Evolutionary conservation across 2,888 invertebrate species (phyloP).

Genomic region (Trachelus stipa): DNA sequence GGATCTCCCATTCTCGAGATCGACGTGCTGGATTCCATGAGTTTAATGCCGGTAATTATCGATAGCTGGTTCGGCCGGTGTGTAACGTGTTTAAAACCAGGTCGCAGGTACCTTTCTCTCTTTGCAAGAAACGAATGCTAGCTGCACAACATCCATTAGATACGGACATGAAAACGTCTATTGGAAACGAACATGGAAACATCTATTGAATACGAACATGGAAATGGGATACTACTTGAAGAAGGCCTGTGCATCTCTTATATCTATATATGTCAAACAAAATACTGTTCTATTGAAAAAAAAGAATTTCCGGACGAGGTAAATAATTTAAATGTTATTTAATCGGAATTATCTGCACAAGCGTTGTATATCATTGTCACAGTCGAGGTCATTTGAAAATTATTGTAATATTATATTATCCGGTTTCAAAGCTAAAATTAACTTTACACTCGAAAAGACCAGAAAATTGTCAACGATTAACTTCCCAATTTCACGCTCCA

Average conservation of each 20-base stretch:
- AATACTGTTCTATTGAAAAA: not conserved
- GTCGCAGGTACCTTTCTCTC: conserved; percentile 57
- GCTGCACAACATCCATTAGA: not conserved
- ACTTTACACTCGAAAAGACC: not conserved
- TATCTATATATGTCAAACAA: not conserved
- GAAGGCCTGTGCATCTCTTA: not conserved
- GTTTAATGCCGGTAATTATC: conserved; percentile 32
- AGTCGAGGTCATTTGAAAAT: not conserved
- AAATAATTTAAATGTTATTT: not conserved
- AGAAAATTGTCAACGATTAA: not conserved
- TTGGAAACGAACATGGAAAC: not conserved
- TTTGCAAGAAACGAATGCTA: conserved; percentile 32
- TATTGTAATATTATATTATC: not conserved
- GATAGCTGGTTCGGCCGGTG: conserved; percentile 20
- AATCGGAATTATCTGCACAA: not conserved
- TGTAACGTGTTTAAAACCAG: conserved; percentile 51
- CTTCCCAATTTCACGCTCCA: conserved; percentile 49
- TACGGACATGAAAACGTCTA: not conserved
- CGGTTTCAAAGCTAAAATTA: not conserved
- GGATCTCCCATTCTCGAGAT: not conserved
- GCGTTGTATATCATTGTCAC: not conserved
- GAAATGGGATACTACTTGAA: not conserved
- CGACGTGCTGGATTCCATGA: not conserved
- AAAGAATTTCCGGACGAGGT: not conserved
- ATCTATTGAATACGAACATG: not conserved